Base-by-base conservation (phyloP, 2,888 invertebrate genomes). In the Zaprionus obscuricornis region DNA sequence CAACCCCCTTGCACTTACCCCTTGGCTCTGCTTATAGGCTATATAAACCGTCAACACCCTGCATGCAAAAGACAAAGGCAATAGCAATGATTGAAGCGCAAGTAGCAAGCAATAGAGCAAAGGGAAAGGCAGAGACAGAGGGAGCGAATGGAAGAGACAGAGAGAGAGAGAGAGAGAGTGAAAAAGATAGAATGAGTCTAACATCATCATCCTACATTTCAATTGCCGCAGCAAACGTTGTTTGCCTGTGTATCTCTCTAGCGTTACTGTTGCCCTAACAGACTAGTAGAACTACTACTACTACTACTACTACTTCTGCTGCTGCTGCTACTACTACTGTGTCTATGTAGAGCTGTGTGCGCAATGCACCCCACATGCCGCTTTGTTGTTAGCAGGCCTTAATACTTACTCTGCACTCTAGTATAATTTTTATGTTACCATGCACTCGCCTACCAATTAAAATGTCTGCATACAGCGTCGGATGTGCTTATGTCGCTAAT, bases 401-500 rank as follows among this genome's bases (percentile, higher is more conserved):
- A 55, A 63, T 54, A 42, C n/a, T n/a, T n/a, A n/a, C n/a, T n/a
- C 51, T 33, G 64, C 70, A 69, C 69, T 74, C 56, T 51, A 75
- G 76, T 86, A 85, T 82, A 82, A 82, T 82, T 82, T 81, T 85
- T 81, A 86, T 81, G 85, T 85, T 86, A 75, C 86, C 79, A 83
- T 74, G 84, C 87, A 72, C 65, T 79, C 87, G 81, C 87, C 87
- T 83, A 86, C 87, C 81, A 82, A 86, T 82, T 82, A 82, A 82
- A 82, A 82, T 85, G 81, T 87, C 87, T 82, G 86, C 86, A 66
- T 58, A 54, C 67, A 82, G 62, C 69, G 75, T 68, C 87, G 81
- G 82, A 82, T 82, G 87, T 82, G 87, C 82, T 82, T 82, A 82
- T 87, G 86, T 85, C 82, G 82, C 82, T 82, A 82, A 82, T 82